Conservation (phyloP, 2,888 invertebrate genomes). For the Microchrysa polita region DNA sequence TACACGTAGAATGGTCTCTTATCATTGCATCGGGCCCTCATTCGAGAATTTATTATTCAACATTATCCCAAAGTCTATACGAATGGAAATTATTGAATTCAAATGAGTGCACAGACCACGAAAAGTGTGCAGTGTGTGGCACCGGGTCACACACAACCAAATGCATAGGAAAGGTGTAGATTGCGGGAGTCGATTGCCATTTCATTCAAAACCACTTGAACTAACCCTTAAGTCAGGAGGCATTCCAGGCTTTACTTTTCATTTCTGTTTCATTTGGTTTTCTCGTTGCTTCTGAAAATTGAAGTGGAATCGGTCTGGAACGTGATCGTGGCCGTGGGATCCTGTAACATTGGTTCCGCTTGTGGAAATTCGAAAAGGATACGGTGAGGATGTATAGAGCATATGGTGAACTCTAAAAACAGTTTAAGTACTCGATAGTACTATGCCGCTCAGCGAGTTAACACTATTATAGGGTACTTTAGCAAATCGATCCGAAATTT, state of each 20-base stretch:
- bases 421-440: slow-evolving; percentile 6
- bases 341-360: slow-evolving; percentile 17
- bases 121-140: not conserved
- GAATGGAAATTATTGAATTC: slow-evolving; percentile 6
- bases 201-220: slow-evolving; percentile 31
- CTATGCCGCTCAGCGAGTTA: not conserved
- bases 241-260: slow-evolving; percentile 13
- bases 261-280: no score
- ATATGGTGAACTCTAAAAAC: slow-evolving; percentile 25
- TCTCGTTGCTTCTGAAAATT: not conserved
- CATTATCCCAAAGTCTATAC: no score
- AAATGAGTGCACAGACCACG: slow-evolving; percentile 5
- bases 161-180: slow-evolving; percentile 28
- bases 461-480: slow-evolving; percentile 11
- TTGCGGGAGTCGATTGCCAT: slow-evolving; percentile 42
- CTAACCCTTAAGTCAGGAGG: slow-evolving; percentile 31
- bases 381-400: slow-evolving; percentile 1
- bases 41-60: slow-evolving; percentile 26
- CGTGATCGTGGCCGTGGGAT: not conserved
- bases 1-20: slow-evolving; percentile 14
- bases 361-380: slow-evolving; percentile 16
- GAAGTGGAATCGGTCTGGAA: not conserved
- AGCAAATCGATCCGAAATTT: not conserved
- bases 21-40: slow-evolving; percentile 28
- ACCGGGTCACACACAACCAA: not conserved